Conservation (phyloP, 2,888 invertebrate genomes). For the Archaeoteleia sp. region DNA sequence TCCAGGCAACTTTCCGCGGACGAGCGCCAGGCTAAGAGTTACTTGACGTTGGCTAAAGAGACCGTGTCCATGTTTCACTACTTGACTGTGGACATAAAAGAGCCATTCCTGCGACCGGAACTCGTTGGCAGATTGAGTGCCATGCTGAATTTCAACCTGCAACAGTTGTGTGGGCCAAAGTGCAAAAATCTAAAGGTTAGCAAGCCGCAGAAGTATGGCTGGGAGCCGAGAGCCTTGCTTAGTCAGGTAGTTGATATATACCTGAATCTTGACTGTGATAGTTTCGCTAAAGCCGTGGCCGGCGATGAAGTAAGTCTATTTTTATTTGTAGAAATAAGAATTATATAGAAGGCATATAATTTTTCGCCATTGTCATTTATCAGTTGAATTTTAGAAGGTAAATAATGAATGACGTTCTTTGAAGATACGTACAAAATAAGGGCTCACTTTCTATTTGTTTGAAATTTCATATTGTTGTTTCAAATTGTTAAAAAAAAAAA, state of each 20-base stretch:
- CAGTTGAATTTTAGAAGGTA: too few species aligned
- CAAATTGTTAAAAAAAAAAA: too few species aligned
- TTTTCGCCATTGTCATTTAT: too few species aligned
- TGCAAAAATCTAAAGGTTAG: slow-evolving; percentile 95
- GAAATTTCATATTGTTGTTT: too few species aligned
- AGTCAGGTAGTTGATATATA: slow-evolving; percentile 97
- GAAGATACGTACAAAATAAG: too few species aligned
- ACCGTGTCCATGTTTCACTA: slow-evolving; percentile 99
- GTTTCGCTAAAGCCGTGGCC: slow-evolving; percentile 93
- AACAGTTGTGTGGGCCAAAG: slow-evolving; percentile 96
- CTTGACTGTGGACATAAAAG: slow-evolving; percentile 94
- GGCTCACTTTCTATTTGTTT: too few species aligned
- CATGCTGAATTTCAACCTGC: slow-evolving; percentile 98
- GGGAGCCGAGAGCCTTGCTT: slow-evolving; percentile 95
- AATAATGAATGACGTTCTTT: too few species aligned
- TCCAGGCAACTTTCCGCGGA: slow-evolving; percentile 88
- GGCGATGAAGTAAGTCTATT: slow-evolving; percentile 88
- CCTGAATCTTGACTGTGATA: slow-evolving; percentile 94
- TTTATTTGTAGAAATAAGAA: too few species aligned
- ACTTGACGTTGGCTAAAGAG: slow-evolving; percentile 93
- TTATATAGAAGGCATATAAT: too few species aligned
- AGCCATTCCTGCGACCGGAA: slow-evolving; percentile 95
- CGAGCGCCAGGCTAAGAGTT: slow-evolving; percentile 91
- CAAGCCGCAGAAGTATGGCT: slow-evolving; percentile 95
- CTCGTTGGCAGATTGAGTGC: slow-evolving; percentile 95